phyloP scores from a whole-genome alignment of 2,888 invertebrate species.

The Antheraea yamamai region DNA sequence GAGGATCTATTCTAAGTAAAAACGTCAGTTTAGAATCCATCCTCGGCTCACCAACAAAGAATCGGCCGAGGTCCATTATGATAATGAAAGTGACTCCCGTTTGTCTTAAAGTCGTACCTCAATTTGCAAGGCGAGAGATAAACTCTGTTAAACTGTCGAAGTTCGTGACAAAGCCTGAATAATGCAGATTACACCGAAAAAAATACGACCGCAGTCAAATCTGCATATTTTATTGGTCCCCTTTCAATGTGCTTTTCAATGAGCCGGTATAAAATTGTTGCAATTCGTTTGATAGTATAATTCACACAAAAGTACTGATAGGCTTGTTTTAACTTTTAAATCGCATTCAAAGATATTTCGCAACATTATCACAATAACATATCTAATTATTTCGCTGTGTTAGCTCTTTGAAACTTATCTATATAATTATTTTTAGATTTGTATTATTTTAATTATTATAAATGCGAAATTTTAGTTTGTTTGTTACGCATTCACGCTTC shows the following conservation, averaged over 20 bases:
- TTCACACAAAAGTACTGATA: not conserved
- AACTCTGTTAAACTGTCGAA: constrained; percentile 83
- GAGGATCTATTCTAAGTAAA: constrained; percentile 46
- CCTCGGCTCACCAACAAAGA: constrained; percentile 74
- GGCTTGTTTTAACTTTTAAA: not conserved
- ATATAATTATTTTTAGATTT: too few species aligned
- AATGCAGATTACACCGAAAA: constrained; percentile 82
- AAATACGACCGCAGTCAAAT: constrained; percentile 81
- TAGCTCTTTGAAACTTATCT: too few species aligned
- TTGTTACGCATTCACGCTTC: too few species aligned
- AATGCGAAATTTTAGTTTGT: too few species aligned
- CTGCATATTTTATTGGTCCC: constrained; percentile 81
- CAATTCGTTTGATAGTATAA: constrained; percentile 32
- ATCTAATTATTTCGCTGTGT: too few species aligned
- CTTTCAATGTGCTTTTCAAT: constrained; percentile 65
- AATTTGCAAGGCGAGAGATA: constrained; percentile 82
- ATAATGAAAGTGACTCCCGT: constrained; percentile 81
- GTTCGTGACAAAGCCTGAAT: constrained; percentile 82
- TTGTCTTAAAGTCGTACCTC: constrained; percentile 83
- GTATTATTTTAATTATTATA: too few species aligned
- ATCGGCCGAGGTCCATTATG: constrained; percentile 79
- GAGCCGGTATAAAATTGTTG: constrained; percentile 53
- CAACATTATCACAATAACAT: not conserved
- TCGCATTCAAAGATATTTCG: not conserved
- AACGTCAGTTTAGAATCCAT: constrained; percentile 63